These are phyloP conservation scores for Glossosoma conforme DNA, from an alignment of 1,140 invertebrate species.

Conservation along the genomic window DNA sequence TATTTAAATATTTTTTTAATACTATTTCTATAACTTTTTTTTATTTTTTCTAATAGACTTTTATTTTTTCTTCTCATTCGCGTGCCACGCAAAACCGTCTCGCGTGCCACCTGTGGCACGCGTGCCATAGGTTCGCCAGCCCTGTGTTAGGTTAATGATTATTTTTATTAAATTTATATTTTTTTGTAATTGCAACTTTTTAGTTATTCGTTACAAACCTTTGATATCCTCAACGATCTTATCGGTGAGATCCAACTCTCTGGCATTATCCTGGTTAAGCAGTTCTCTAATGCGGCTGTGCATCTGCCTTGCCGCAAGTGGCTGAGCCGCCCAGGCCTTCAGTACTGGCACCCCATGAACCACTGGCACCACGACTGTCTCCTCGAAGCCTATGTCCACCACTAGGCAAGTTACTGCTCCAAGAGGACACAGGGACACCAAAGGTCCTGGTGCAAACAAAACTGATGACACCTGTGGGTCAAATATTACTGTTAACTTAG, in stretches of 20 bases:
- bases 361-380: slow-evolving; percentile 76
- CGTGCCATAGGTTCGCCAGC: no score
- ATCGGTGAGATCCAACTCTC: slow-evolving; percentile 48
- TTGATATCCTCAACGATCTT: slow-evolving; percentile 65
- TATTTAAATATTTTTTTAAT: no score
- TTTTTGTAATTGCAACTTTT: no score
- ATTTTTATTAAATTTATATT: no score
- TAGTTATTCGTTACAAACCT: slow-evolving; percentile 36
- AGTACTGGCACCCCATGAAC: slow-evolving; percentile 80
- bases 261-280: slow-evolving; percentile 41
- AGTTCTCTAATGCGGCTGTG: slow-evolving; percentile 52
- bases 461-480: slow-evolving; percentile 53
- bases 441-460: slow-evolving; percentile 71
- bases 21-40: no score
- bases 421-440: slow-evolving; percentile 72
- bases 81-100: no score
- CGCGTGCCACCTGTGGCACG: no score
- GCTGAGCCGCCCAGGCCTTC: slow-evolving; percentile 71
- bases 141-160: no score
- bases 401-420: slow-evolving; percentile 75
- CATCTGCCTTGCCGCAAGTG: slow-evolving; percentile 63
- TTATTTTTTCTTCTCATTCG: no score
- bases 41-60: no score
- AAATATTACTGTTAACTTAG: background rate
- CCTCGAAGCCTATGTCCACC: slow-evolving; percentile 81